Conservation (phyloP, 2,888 invertebrate species). For the Malachius bipustulatus region DNA sequence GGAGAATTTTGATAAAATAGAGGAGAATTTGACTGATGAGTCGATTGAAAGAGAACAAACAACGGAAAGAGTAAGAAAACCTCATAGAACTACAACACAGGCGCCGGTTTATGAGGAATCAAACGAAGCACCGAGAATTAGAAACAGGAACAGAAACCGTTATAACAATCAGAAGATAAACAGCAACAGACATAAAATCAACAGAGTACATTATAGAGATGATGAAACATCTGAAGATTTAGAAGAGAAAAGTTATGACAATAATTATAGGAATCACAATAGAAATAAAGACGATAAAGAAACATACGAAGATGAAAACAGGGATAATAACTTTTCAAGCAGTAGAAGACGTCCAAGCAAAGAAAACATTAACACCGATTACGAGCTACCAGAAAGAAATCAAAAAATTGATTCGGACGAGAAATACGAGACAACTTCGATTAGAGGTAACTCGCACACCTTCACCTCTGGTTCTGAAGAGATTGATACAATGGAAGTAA, state of each 20-base stretch:
- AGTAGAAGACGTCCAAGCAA: not conserved
- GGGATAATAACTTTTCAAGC: not conserved
- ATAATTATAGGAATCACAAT: no score
- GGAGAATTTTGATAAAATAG: no score
- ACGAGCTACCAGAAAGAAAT: not conserved
- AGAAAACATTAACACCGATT: not conserved
- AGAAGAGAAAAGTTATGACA: no score
- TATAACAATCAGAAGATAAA: not conserved
- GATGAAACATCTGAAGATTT: not conserved
- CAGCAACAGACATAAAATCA: not conserved
- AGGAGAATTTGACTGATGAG: slow-evolving; percentile 20
- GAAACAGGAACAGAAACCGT: not conserved
- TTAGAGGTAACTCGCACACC: not conserved
- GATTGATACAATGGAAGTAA: not conserved
- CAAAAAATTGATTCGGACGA: not conserved
- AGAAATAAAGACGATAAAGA: not conserved
- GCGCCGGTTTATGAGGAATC: not conserved
- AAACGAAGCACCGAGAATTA: not conserved
- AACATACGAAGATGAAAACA: not conserved
- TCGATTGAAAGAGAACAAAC: slow-evolving; percentile 9
- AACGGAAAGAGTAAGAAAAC: slow-evolving; percentile 1
- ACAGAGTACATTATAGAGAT: not conserved
- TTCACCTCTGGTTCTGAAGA: no score
- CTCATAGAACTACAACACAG: not conserved
- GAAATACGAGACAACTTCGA: not conserved